Base-by-base conservation (phyloP, 2,797 vertebrate genomes). In the Rhodeus uyekii region DNA sequence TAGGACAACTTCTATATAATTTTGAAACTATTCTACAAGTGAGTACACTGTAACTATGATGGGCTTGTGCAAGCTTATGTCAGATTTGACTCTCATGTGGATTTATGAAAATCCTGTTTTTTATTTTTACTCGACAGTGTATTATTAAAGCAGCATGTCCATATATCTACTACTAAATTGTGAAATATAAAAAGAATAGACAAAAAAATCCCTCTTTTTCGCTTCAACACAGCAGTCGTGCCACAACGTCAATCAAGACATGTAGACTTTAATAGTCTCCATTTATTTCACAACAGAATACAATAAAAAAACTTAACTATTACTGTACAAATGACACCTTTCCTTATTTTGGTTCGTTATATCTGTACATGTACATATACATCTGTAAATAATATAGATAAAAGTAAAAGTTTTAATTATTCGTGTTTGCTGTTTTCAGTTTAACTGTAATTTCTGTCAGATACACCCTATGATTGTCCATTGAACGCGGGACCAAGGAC, bases 231-330 rank as follows among this genome's bases (percentile, higher is more conserved):
- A 46, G 13, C 29, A 48, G 29, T 69, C 64, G 77, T 81, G 80
- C 5, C 64, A 78, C 65, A 64, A 44, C 27, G 53, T 83, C n/a
- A 75, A 24, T 67, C 48, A 65, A 79, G 61, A 77, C 74, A 82
- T 68, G 50, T 78, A n/a, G 76, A 84, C 71, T 73, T 71, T 76
- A 65, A 93, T 93, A 91, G 82, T 91, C 83, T 94, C 90, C 92
- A 91, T 96, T 96, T 95, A 95, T 95, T 95, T 93, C 94, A 95
- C 94, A 95, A 93, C 94, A 94, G 91, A 89, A 90, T 94, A 95
- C 95, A 95, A 93, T 96, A 95, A 95, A 95, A 89, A 34, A 48
- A 16, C 16, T 77, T 86, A 86, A 83, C 83, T 89, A 79, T 92
- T 76, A 85, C 91, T 94, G 91, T 95, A 94, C 94, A 95, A 93